Base-by-base conservation (phyloP, 2,113 vertebrate genomes). In the Podiceps cristatus region DNA sequence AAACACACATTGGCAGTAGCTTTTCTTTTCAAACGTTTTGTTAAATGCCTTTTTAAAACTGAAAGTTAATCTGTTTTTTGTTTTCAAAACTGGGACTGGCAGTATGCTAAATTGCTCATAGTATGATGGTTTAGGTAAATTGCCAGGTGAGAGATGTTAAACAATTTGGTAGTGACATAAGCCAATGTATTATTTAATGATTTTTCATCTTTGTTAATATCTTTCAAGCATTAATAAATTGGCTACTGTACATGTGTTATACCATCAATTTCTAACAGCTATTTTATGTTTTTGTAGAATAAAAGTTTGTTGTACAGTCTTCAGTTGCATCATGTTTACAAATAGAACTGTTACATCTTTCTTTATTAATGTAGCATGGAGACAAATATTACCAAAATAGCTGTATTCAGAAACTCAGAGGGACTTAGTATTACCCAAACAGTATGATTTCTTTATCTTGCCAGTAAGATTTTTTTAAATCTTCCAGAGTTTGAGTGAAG, bases 1-100 rank as follows among this genome's bases (percentile, higher is more conserved):
- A 37, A 92, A 88, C 94, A 94, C 90, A 94, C 96, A 96, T 91
- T 93, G 92, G 44, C 90, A 96, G 92, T 96, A 96, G 94, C 89
- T 76, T 95, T 96, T n/a, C 13, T 55, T 86, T 74, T 50, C 17
- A 55, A 73, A 67, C 14, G 14, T 53, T 93, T 94, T 56, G 27
- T 86, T 92, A 49, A 72, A 77, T 42, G 24, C 5, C 29, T 66
- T 67, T 80, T 75, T 42, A 82, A 91, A 93, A 74, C 44, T 74
- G 23, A 49, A 94, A 33, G 27, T 80, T 86, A 40, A 87, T 88
- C 35, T 84, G 22, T 6, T 73, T 49, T 93, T 74, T 27, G 76
- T 68, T 69, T 93, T 71, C 73, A 76, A 55, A 93, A 23, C 60
- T 88, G 71, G 59, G 31, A 42, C 20, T 44, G 55, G 50, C 53